Conservation (phyloP, 2,888 invertebrate species). For the Cheilosia soror region DNA sequence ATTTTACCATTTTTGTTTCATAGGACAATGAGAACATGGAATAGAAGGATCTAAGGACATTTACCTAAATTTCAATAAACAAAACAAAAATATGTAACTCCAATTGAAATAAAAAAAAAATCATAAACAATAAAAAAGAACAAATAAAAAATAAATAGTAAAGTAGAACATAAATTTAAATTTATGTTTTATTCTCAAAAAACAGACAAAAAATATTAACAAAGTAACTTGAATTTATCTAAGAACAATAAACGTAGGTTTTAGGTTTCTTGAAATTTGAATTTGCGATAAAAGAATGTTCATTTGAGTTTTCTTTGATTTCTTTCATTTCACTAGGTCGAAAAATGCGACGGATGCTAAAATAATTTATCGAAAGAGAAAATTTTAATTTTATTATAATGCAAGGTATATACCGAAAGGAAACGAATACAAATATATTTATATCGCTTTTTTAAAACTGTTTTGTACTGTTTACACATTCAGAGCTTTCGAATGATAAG, state of each 20-base stretch:
- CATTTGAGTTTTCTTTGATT: slow-evolving; percentile 25
- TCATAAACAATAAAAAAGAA: slow-evolving; percentile 22
- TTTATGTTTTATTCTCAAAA: slow-evolving; percentile 48
- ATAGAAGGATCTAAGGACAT: slow-evolving; percentile 37
- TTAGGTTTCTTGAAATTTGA: slow-evolving; percentile 66
- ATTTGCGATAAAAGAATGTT: slow-evolving; percentile 52
- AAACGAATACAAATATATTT: slow-evolving; percentile 2
- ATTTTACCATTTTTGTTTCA: slow-evolving; percentile 16
- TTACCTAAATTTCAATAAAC: slow-evolving; percentile 43
- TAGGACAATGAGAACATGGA: slow-evolving; percentile 23
- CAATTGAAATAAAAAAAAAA: slow-evolving; percentile 38
- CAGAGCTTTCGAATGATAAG: neutral
- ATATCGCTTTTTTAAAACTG: slow-evolving; percentile 11
- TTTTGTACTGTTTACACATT: slow-evolving; percentile 46
- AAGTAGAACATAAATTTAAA: slow-evolving; percentile 22
- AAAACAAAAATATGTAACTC: slow-evolving; percentile 43
- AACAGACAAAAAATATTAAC: slow-evolving; percentile 47
- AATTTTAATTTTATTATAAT: slow-evolving; percentile 19
- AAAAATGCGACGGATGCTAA: slow-evolving; percentile 53
- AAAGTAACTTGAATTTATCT: slow-evolving; percentile 58
- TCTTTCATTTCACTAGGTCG: slow-evolving; percentile 46
- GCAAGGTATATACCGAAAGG: slow-evolving; percentile 28
- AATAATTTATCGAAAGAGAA: slow-evolving; percentile 65
- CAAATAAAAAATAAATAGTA: slow-evolving; percentile 22
- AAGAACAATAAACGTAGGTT: slow-evolving; percentile 59